phyloP scores from a whole-genome alignment of 2,797 vertebrate genomes.

The Myripristis murdjan region DNA sequence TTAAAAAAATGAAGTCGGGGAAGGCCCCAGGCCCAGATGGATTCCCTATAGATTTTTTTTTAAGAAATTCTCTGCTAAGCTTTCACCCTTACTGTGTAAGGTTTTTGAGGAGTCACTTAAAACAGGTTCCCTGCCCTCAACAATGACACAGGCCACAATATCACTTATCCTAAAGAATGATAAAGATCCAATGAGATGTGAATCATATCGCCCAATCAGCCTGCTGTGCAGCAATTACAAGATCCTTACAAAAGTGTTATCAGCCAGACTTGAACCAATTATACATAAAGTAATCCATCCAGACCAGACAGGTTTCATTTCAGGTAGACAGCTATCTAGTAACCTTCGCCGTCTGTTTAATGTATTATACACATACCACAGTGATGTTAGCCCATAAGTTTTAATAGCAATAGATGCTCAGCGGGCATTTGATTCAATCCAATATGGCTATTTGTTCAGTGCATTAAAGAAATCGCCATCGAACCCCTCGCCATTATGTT shows the following conservation, averaged over 20 bases:
- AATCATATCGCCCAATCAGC: not conserved
- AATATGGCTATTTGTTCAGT: not conserved
- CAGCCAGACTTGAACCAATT: not conserved
- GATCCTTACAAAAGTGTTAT: constrained; percentile 3
- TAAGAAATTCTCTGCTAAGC: not conserved
- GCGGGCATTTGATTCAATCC: not conserved
- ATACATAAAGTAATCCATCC: not conserved
- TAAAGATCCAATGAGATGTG: not conserved
- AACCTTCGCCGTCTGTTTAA: not conserved
- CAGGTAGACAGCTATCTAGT: not conserved
- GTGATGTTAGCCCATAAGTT: not conserved
- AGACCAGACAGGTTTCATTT: constrained; percentile 4
- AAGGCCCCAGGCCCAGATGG: constrained; percentile 1
- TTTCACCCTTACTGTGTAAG: not conserved
- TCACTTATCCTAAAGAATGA: constrained; percentile 5
- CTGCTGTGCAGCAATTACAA: constrained; percentile 5
- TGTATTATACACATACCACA: not conserved
- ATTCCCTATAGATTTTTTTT: constrained; percentile 5
- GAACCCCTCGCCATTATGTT: constrained; percentile 3
- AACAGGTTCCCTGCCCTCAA: not conserved
- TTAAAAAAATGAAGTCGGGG: not conserved
- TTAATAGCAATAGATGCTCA: constrained; percentile 7
- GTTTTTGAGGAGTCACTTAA: not conserved
- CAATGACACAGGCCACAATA: constrained; percentile 10
- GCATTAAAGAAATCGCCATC: not conserved